phyloP scores from a whole-genome alignment of 2,888 invertebrate species.

The Mesorhabditis spiculigera region DNA sequence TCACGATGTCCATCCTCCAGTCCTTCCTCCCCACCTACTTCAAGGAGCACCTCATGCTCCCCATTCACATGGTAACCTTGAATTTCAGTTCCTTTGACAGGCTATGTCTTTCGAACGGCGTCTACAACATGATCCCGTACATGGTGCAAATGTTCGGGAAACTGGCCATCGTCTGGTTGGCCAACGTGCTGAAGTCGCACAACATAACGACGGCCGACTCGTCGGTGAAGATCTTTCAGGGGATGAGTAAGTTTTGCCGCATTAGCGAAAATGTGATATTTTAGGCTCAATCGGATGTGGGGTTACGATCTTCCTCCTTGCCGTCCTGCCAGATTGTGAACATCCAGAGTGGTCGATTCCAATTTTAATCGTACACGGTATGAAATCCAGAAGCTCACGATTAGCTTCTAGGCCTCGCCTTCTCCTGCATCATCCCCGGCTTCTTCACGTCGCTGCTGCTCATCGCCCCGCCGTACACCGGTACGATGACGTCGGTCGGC shows the following conservation, averaged over 20 bases:
- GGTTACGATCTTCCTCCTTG: too few species aligned
- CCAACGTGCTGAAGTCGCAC: conserved; percentile 16
- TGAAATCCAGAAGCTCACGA: too few species aligned
- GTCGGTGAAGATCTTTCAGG: conserved; percentile 8
- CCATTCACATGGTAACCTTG: conserved; percentile 8
- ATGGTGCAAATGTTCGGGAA: conserved; percentile 17
- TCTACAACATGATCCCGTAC: conserved; percentile 24
- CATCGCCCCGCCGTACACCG: conserved; percentile 23
- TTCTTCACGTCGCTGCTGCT: conserved; percentile 20
- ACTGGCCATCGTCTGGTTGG: conserved; percentile 13
- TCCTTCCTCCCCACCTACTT: conserved; percentile 30
- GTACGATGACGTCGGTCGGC: conserved; percentile 19
- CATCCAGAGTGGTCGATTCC: too few species aligned
- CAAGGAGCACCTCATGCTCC: conserved; percentile 15
- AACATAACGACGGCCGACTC: conserved; percentile 5
- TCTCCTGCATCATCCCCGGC: conserved; percentile 20
- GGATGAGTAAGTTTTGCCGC: conserved; percentile 7
- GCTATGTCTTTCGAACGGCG: too few species aligned
- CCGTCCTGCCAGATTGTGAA: too few species aligned
- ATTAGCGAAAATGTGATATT: neutral
- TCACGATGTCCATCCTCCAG: conserved; percentile 21
- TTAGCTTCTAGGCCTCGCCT: conserved; percentile 4
- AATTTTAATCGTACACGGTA: too few species aligned
- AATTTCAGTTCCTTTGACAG: too few species aligned
- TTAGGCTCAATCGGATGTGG: too few species aligned